Evolutionary conservation across 2,888 invertebrate species (phyloP).

Genomic region (Hydrotaea diabolus): DNA sequence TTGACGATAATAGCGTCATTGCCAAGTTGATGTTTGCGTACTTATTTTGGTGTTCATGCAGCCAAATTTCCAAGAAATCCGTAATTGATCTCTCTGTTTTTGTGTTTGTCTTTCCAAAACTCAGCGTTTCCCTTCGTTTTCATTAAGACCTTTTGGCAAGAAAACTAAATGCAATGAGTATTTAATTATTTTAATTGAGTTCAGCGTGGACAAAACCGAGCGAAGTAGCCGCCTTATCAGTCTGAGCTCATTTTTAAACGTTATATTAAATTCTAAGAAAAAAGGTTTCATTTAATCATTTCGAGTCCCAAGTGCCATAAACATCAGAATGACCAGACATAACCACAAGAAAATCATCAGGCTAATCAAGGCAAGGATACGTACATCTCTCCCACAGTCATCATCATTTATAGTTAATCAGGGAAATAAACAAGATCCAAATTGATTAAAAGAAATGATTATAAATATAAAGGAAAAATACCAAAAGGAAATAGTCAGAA

Average conservation of each 20-base stretch:
- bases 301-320: background rate
- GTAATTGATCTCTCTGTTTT: background rate
- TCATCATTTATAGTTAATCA: background rate
- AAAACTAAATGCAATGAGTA: background rate
- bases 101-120: background rate
- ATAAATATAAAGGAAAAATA: background rate
- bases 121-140: no score
- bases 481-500: no score
- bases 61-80: background rate
- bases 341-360: background rate
- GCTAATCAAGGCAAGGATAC: background rate
- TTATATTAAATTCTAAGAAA: no score
- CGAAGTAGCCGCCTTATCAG: background rate
- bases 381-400: background rate
- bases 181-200: background rate
- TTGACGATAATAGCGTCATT: no score
- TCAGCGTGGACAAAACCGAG: background rate
- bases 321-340: background rate
- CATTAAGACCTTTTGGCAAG: no score
- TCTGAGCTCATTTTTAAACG: background rate
- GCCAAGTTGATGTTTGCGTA: slow-evolving; percentile 18
- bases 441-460: background rate
- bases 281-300: background rate
- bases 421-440: background rate
- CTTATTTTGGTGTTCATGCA: background rate